Conservation (phyloP, 2,888 invertebrate species). For the Acanthosepion esculentum region DNA sequence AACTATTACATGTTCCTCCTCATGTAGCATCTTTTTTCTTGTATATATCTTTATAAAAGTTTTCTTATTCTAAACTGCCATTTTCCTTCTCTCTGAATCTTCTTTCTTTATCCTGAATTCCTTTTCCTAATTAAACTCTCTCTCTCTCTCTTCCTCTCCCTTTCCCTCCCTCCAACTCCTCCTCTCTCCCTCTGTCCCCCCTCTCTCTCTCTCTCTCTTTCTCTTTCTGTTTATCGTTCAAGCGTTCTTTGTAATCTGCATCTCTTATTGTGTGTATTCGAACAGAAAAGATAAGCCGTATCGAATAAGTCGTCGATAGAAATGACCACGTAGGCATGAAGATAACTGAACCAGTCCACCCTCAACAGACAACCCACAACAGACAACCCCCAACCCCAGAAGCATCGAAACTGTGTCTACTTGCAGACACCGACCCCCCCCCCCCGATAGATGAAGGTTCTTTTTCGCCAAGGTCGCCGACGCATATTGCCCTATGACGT, state of each 20-base stretch:
- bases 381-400: not conserved
- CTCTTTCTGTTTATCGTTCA: not conserved
- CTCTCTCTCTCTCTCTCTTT: not conserved
- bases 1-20: no score
- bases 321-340: constrained; percentile 33
- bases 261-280: not conserved
- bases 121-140: no score
- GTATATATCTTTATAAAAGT: no score
- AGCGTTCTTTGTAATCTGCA: not conserved
- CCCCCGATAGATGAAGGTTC: not conserved
- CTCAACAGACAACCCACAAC: not conserved
- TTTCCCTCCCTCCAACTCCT: not conserved
- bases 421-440: not conserved
- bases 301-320: not conserved
- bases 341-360: not conserved
- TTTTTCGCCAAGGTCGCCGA: not conserved
- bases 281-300: not conserved
- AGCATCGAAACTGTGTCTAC: not conserved
- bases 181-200: not conserved
- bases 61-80: no score
- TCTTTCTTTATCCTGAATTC: not conserved
- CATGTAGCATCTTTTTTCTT: no score
- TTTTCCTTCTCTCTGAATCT: not conserved
- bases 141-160: not conserved
- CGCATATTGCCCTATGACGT: not conserved